Evolutionary conservation across 2,888 invertebrate species (phyloP), one percentile per base, ranked within the genome.

Genomic region (Hipparchia semele): DNA sequence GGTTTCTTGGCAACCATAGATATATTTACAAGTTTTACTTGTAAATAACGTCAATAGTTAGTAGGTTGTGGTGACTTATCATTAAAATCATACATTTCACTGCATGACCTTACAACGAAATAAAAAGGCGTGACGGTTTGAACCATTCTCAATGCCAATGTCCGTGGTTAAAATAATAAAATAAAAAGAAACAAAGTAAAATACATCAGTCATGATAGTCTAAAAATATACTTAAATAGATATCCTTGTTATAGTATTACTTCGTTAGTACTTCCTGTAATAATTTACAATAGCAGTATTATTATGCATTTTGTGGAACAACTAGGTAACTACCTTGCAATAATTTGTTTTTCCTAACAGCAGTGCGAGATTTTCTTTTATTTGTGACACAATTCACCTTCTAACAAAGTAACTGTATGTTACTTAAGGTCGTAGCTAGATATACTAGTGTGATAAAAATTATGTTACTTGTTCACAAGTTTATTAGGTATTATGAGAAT

Each of bases 131-230:
- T 72, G 58, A 70, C 68, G 72, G 68, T 9, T 59, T 71, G 67
- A 59, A 71, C 33, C 71, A 53, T 51, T 73, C 76, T 77, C 77
- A 77, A 74, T 77, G 77, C 76, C 75, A 76, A 74, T 72, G 72
- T 71, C 67, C 73, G 68, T 67, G 39, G 12, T 68, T 39, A 73
- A 74, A 72, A 68, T 59, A 54, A 73, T 51, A 56, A 69, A 54
- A 73, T 51, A 61, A 69, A 58, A 71, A 71, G 65, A 72, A 72
- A 72, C 74, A 73, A 73, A 72, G 72, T 68, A 72, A 73, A 72
- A 53, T 58, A 33, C 12, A 33, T 68, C 49, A 6, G 12, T 59
- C 59, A 33, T 33, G 13, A 60, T 65, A 53, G 56, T 46, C 23
- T 46, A 56, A 70, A 70, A 68, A 70, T 23, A 64, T 51, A n/a